A percentile compares a stretch with the other conserved stretches of the same genome.
phyloP scores from a whole-genome alignment of 2,888 invertebrate species.

The Drosophila kuntzei region DNA sequence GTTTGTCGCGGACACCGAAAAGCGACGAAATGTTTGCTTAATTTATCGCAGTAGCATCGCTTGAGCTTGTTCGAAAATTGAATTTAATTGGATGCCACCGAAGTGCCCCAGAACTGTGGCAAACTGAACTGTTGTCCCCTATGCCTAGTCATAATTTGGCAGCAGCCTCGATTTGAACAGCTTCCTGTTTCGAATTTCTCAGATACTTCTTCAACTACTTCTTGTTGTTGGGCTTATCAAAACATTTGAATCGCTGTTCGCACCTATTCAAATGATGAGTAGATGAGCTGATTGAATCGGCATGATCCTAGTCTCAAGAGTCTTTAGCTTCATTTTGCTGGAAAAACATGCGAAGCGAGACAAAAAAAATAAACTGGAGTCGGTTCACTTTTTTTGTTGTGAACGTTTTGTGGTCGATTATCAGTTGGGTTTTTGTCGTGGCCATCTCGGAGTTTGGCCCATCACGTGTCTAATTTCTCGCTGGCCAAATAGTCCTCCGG shows the following conservation, averaged over 20 bases:
- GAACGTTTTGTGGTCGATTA: conserved; percentile 46
- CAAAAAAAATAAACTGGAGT: conserved; percentile 51
- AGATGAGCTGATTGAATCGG: conserved; percentile 67
- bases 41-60: conserved; percentile 82
- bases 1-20: conserved; percentile 23
- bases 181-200: conserved; percentile 50
- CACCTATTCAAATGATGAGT: conserved; percentile 76
- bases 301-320: conserved; percentile 53
- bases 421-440: conserved; percentile 67
- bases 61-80: conserved; percentile 71
- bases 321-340: conserved; percentile 52
- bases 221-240: conserved; percentile 48
- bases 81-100: conserved; percentile 82
- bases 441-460: conserved; percentile 58
- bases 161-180: conserved; percentile 56
- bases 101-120: conserved; percentile 50
- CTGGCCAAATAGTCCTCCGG: conserved; percentile 77
- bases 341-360: conserved; percentile 17
- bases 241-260: conserved; percentile 67
- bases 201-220: conserved; percentile 15
- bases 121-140: conserved; percentile 46
- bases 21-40: conserved; percentile 72
- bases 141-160: conserved; percentile 72
- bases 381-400: conserved; percentile 24
- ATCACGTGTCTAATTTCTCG: conserved; percentile 79